phyloP scores from a whole-genome alignment of 2,888 invertebrate genomes.

The Platycheirus albimanus region DNA sequence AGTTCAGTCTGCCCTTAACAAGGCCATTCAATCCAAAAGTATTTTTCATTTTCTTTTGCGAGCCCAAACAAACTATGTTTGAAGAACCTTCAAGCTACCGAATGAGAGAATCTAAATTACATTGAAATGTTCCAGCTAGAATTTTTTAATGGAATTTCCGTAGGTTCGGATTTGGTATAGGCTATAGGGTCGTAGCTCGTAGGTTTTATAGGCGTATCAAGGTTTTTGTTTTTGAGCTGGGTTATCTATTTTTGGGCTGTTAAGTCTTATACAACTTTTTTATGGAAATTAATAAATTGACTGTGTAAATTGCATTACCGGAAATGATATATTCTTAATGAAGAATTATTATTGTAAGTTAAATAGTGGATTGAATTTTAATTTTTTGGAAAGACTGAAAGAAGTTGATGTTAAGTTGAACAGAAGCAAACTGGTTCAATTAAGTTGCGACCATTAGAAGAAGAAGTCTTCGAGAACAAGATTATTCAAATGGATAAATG shows the following conservation, averaged over 20 bases:
- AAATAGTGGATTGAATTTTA: too few relatives aligned
- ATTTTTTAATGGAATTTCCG: conserved; percentile 50
- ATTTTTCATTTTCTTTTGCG: not conserved
- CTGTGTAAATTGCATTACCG: conserved; percentile 13
- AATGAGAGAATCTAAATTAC: conserved; percentile 39
- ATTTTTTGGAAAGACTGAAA: too few relatives aligned
- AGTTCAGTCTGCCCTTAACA: conserved; percentile 29
- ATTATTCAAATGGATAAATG: not conserved
- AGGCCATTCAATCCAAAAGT: conserved; percentile 5
- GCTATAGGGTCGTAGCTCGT: conserved; percentile 23
- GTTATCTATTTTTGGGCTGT: conserved; percentile 15
- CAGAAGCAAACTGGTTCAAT: not conserved
- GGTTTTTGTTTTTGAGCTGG: conserved; percentile 33
- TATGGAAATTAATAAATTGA: not conserved
- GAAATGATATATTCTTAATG: conserved; percentile 5
- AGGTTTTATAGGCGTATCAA: conserved; percentile 53
- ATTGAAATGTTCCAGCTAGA: conserved; percentile 47
- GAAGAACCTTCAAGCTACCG: conserved; percentile 10
- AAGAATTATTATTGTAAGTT: not conserved
- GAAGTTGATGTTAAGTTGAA: not conserved
- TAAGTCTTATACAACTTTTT: conserved; percentile 26
- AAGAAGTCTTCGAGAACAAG: not conserved
- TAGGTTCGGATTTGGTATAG: conserved; percentile 30
- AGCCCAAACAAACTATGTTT: not conserved
- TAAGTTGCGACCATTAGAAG: not conserved